These are phyloP conservation scores for Regulus satrapa DNA, from an alignment of 2,113 vertebrate species.

Conservation along the genomic window DNA sequence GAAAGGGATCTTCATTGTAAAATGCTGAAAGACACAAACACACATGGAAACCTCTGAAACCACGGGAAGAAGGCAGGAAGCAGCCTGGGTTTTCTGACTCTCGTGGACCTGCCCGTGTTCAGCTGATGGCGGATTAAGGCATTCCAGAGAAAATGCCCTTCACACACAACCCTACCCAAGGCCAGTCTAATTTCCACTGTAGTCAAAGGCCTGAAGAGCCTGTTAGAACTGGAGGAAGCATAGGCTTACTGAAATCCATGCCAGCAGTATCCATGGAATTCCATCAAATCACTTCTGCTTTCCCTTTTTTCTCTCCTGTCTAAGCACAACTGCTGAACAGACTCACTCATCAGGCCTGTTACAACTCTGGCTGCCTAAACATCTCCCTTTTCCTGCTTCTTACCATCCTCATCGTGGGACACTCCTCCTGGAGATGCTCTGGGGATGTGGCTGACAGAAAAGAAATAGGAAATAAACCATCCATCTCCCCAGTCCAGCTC, in stretches of 20 bases:
- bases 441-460: background rate
- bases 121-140: background rate
- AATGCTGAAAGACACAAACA: constrained; percentile 26
- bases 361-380: background rate
- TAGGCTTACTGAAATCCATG: background rate
- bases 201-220: background rate
- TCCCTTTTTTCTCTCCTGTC: background rate
- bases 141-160: background rate
- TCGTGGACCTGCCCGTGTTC: background rate
- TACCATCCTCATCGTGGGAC: background rate
- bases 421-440: background rate
- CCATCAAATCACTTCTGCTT: background rate
- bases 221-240: background rate
- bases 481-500: background rate
- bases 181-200: background rate
- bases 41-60: background rate
- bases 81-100: background rate
- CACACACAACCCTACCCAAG: background rate
- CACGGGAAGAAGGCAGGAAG: background rate
- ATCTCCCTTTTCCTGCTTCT: background rate
- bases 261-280: background rate
- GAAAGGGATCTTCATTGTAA: constrained; percentile 45
- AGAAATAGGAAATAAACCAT: background rate
- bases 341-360: background rate
- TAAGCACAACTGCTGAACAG: background rate